Conservation (phyloP, 2,888 invertebrate genomes). For the Pheosia tremula region DNA sequence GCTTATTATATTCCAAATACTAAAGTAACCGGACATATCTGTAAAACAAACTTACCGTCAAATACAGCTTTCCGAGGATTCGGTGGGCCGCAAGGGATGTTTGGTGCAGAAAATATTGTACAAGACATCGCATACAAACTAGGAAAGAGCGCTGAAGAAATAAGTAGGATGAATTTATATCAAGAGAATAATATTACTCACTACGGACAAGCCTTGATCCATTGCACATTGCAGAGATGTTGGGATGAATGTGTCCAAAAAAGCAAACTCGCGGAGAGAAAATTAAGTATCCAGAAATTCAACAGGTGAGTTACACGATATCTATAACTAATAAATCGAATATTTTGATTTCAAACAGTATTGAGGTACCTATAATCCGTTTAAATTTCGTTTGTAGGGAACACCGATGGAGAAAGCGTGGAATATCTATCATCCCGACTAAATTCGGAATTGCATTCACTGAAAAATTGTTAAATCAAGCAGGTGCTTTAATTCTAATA, state of each 20-base stretch:
- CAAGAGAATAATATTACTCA: conserved; percentile 91
- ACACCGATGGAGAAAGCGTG: conserved; percentile 94
- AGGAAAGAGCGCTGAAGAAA: conserved; percentile 85
- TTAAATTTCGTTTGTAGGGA: conserved; percentile 74
- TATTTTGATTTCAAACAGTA: no score
- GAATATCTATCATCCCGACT: conserved; percentile 91
- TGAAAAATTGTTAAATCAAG: conserved; percentile 91
- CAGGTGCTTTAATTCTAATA: conserved; percentile 94
- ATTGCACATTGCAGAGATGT: conserved; percentile 90
- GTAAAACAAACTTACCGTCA: conserved; percentile 95
- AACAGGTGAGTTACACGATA: conserved; percentile 85
- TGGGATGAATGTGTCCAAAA: conserved; percentile 91
- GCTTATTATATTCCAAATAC: conserved; percentile 91
- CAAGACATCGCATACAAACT: conserved; percentile 90
- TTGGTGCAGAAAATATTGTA: conserved; percentile 91
- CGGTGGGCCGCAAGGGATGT: conserved; percentile 96
- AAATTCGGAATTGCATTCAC: conserved; percentile 94
- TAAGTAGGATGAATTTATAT: conserved; percentile 91
- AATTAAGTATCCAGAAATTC: conserved; percentile 85
- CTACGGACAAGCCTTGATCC: conserved; percentile 89
- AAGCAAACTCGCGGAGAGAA: conserved; percentile 86
- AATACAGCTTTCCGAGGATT: conserved; percentile 98
- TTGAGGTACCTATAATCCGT: background rate
- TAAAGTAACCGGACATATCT: conserved; percentile 88
- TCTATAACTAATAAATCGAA: conserved; percentile 7